These are phyloP conservation scores for Tenthredo notha DNA, from an alignment of 2,888 invertebrate genomes.

Conservation along the genomic window DNA sequence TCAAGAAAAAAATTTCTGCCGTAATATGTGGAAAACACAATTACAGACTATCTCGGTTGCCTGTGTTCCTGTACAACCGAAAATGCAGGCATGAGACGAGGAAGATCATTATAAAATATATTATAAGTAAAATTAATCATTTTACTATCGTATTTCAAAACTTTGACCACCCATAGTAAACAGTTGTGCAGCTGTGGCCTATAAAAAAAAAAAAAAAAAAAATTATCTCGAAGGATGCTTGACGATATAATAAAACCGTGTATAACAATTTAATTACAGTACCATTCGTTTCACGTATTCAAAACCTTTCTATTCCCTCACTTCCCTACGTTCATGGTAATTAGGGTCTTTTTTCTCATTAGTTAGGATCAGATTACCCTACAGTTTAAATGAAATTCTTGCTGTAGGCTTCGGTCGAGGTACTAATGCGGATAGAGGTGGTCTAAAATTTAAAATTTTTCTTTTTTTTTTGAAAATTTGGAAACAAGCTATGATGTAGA, in stretches of 20 bases:
- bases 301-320: neutral
- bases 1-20: neutral
- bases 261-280: slow-evolving; percentile 1
- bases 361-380: neutral
- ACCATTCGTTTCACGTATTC: neutral
- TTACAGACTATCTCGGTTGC: neutral
- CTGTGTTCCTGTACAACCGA: neutral
- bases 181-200: neutral
- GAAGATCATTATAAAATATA: neutral
- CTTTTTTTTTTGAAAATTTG: neutral
- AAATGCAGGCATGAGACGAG: neutral
- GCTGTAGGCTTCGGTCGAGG: neutral
- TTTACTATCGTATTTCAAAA: neutral
- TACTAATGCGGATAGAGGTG: neutral
- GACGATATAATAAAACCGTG: slow-evolving; percentile 8
- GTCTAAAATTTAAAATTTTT: too few species aligned
- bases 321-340: neutral
- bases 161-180: neutral
- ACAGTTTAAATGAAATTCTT: neutral
- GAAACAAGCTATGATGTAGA: neutral
- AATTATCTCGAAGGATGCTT: slow-evolving; percentile 1
- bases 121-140: neutral
- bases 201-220: neutral
- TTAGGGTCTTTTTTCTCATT: slow-evolving; percentile 2
- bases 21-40: neutral